These are phyloP conservation scores for Lerema accius DNA, from an alignment of 1,140 invertebrate species.

Conservation along the genomic window DNA sequence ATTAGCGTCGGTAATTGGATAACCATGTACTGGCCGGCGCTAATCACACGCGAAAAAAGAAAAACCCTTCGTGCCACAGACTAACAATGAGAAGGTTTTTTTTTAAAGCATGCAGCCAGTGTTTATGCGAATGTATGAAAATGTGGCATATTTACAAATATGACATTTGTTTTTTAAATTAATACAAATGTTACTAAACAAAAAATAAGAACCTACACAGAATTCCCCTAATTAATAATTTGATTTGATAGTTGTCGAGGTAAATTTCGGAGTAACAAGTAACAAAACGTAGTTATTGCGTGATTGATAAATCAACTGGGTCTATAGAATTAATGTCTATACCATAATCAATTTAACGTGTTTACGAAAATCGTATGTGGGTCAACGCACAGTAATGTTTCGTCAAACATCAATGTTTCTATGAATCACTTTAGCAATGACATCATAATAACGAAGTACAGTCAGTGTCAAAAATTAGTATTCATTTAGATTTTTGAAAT, in stretches of 20 bases:
- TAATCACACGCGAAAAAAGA: slow-evolving; percentile 4
- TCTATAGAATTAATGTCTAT: slow-evolving; percentile 1
- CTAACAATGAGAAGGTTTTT: not conserved
- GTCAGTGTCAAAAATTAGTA: not conserved
- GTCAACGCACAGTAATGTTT: slow-evolving; percentile 6
- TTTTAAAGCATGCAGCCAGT: not conserved
- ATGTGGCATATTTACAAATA: no score
- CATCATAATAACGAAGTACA: slow-evolving; percentile 24
- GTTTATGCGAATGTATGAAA: not conserved
- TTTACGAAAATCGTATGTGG: slow-evolving; percentile 8
- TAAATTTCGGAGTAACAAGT: no score
- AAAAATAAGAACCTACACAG: no score
- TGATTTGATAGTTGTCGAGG: no score
- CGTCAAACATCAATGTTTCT: slow-evolving; percentile 20
- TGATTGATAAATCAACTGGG: no score
- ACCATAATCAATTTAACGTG: slow-evolving; percentile 20
- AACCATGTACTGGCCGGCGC: not conserved
- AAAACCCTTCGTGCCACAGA: not conserved
- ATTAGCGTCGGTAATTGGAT: slow-evolving; percentile 1
- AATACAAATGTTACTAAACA: no score
- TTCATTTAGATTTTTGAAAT: not conserved
- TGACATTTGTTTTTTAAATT: no score
- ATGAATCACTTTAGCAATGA: slow-evolving; percentile 21
- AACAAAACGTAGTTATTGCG: no score
- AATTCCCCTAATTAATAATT: no score